Base-by-base conservation (phyloP, 2,797 vertebrate species). In the Arremon aurantiirostris region DNA sequence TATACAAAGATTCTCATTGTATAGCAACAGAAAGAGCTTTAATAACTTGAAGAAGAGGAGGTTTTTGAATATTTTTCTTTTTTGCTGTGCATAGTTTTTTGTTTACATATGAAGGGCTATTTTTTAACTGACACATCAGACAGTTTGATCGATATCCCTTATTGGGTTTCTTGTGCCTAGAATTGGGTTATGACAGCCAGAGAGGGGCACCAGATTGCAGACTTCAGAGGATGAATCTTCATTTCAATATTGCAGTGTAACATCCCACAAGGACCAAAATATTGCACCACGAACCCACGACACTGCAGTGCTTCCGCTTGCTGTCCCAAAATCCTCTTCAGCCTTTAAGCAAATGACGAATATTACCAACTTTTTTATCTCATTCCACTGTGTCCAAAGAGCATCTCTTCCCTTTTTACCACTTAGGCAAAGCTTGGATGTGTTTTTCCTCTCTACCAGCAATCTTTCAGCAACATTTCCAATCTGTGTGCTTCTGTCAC, bases 401-500 rank as follows among this genome's bases (percentile, higher is more conserved):
- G 34, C 79, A 68, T 47, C 73, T 71, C 68, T 42, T 80, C 64
- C 77, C 56, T 89, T 93, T 81, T 90, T 73, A 47, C 70, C 89
- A 52, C 64, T 81, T 66, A 87, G 63, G 84, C 69, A 89, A 83
- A 89, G 49, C 86, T 90, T 81, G 15, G 75, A 28, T 8, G 27
- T 94, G 63, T 75, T 96, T 96, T 94, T 85, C 70, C 66, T 85
- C 15, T 93, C 91, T 93, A 89, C 71, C 71, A 94, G 71, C 78
- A 91, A 60, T 83, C 66, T 92, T 81, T 64, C 82, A 76, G 93
- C 76, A 86, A 39, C 80, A 19, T 73, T 94, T 93, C 79, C 91
- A 95, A 76, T 94, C 88, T 82, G 66, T 78, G 85, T 85, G 89
- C 73, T 96, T 91, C 92, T 92, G 83, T 94, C 86, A 95, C 85